phyloP scores from a whole-genome alignment of 2,888 invertebrate genomes.

The Cheilosia pagana region DNA sequence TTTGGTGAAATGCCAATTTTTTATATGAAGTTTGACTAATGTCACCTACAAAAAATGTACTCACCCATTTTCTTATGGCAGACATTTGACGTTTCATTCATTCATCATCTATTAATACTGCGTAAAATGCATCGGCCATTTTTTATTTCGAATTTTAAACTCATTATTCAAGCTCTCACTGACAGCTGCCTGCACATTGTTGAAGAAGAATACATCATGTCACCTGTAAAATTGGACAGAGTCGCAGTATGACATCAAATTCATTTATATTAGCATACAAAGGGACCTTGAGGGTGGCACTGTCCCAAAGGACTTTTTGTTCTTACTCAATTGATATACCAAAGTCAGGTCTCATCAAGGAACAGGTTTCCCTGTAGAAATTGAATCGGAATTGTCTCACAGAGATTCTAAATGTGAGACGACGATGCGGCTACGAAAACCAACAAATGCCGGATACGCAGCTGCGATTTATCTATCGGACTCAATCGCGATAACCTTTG shows the following conservation, averaged over 20 bases:
- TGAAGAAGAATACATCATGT: conserved; percentile 1
- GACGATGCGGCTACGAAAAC: not conserved
- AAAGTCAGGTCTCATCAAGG: not conserved
- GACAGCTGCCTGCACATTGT: not conserved
- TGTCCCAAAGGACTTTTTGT: not conserved
- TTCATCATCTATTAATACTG: not conserved
- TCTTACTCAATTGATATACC: not conserved
- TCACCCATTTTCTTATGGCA: not conserved
- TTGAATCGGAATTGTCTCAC: not conserved
- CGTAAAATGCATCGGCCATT: not conserved
- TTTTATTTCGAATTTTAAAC: not conserved
- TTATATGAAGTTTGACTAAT: too few relatives aligned
- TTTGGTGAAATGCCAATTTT: too few relatives aligned
- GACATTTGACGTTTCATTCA: not conserved
- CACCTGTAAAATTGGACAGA: not conserved
- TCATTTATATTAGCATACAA: conserved; percentile 1
- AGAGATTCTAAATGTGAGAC: not conserved
- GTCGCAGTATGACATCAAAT: not conserved
- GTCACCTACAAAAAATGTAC: not conserved
- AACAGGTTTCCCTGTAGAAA: not conserved
- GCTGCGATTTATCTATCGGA: not conserved
- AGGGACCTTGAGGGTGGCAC: not conserved
- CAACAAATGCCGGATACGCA: not conserved
- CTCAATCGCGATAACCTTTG: not conserved
- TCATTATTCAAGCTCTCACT: conserved; percentile 1